phyloP scores from a whole-genome alignment of 2,888 invertebrate genomes.

The Erebia palarica region DNA sequence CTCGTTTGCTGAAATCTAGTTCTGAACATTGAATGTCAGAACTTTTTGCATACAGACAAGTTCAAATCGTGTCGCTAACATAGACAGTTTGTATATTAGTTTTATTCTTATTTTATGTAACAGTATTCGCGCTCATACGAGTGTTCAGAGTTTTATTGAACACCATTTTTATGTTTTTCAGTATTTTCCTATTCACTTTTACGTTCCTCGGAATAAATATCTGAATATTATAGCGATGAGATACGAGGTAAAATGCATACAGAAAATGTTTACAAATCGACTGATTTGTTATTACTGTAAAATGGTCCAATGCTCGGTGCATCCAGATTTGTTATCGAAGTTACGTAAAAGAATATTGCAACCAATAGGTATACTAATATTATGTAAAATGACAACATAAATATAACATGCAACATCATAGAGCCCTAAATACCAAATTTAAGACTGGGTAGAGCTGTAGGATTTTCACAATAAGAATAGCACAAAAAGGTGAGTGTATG shows the following conservation, averaged over 20 bases:
- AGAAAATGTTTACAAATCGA: slow-evolving; percentile 30
- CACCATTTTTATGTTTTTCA: slow-evolving; percentile 51
- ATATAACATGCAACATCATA: not conserved
- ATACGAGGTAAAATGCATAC: slow-evolving; percentile 28
- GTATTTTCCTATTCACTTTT: slow-evolving; percentile 33
- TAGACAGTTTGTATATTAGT: slow-evolving; percentile 70
- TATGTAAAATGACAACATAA: not conserved
- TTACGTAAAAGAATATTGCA: not conserved
- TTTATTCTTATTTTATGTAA: slow-evolving; percentile 67
- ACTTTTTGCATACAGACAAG: slow-evolving; percentile 62
- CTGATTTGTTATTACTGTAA: slow-evolving; percentile 26
- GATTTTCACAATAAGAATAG: slow-evolving; percentile 16
- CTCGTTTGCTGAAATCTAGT: not conserved
- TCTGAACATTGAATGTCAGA: slow-evolving; percentile 30
- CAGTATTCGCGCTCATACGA: slow-evolving; percentile 45
- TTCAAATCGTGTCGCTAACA: slow-evolving; percentile 60
- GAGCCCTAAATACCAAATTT: not conserved
- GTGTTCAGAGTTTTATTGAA: slow-evolving; percentile 55
- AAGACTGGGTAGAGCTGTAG: slow-evolving; percentile 5
- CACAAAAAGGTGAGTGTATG: not conserved
- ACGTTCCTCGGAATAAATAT: slow-evolving; percentile 31
- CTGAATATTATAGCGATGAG: slow-evolving; percentile 24
- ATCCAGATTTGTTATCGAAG: slow-evolving; percentile 20
- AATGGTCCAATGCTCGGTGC: slow-evolving; percentile 5
- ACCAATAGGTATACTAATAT: not conserved